A percentile compares a stretch with the other conserved stretches of the same genome.
These are phyloP conservation scores for Siniperca chuatsi DNA, from an alignment of 2,113 vertebrate species.

Conservation along the genomic window DNA sequence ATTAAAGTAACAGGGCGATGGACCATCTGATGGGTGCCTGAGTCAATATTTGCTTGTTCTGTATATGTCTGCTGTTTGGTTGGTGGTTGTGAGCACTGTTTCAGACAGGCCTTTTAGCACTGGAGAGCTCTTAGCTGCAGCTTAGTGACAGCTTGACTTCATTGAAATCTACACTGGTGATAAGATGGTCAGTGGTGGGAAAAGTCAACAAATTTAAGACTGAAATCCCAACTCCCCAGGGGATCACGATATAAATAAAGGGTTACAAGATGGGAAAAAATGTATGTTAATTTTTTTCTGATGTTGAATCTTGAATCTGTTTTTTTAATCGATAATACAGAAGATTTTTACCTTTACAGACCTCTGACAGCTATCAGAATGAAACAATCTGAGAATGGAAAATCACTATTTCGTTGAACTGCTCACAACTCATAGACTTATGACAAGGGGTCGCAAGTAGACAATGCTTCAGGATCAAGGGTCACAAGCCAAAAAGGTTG, in stretches of 20 bases:
- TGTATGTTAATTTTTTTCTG: background rate
- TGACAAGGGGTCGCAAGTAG: too few relatives aligned
- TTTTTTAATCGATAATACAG: too few relatives aligned
- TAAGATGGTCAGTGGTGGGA: conserved; percentile 15
- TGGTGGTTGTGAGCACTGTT: background rate
- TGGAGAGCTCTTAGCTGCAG: conserved; percentile 11
- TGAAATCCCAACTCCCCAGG: background rate
- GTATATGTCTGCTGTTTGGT: background rate
- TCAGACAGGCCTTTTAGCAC: background rate
- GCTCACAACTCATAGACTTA: too few relatives aligned
- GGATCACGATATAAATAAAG: background rate
- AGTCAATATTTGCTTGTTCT: conserved; percentile 55
- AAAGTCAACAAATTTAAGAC: conserved; percentile 3
- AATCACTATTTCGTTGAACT: too few relatives aligned
- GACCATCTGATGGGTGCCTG: conserved; percentile 28
- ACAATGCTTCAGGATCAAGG: too few relatives aligned
- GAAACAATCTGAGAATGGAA: too few relatives aligned
- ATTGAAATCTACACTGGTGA: conserved; percentile 4
- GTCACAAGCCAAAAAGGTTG: too few relatives aligned
- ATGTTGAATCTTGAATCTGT: background rate
- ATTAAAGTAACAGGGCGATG: conserved; percentile 26
- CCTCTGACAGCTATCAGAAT: too few relatives aligned
- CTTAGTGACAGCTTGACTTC: background rate
- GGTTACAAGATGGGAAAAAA: background rate
- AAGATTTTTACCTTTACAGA: too few relatives aligned